Evolutionary conservation across 2,797 vertebrate species (phyloP), one percentile per base, ranked within the genome.

Genomic region (Rhynchotus rufescens): DNA sequence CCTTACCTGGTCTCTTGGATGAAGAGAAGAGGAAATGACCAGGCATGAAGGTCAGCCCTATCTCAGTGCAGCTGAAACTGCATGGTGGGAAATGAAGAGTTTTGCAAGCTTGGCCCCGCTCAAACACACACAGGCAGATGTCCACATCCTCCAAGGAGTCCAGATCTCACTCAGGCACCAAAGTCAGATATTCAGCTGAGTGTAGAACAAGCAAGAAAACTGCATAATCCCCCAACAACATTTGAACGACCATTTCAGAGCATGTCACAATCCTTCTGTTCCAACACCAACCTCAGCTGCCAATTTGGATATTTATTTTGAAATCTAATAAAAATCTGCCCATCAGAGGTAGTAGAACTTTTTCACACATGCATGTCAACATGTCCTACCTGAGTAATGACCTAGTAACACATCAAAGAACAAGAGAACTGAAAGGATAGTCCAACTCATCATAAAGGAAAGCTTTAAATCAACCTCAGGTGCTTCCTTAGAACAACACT

Each of bases 41-140:
- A 54, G 26, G 42, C 45, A 56, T 1, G 4, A 25, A 6, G 30
- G 40, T 64, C 64, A 68, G 62, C 5, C 44, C 13, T 30, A 26
- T 26, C 34, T 47, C 22, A 45, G 22, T 34, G 47, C 62, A 61
- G 36, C 59, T 20, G 38, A 9, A 62, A 79, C 47, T 49, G 30
- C 44, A 79, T 42, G 44, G 30, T 44, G 67, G 68, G 17, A 32
- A 72, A 47, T 57, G 49, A 12, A 6, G 9, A 1, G 21, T 88
- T 64, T 73, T 65, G 14, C 51, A 62, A 4, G 8, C 13, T n/a
- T 30, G 47, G 66, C 34, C 67, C 45, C 51, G 25, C 52, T 12
- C 8, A 0, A 4, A n/a, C n/a, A 16, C 2, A 2, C 7, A 0
- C 5, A 26, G 23, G 9, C 2, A 2, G 1, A 23, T 2, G 6